Percentiles rank a stretch among this genome's conserved stretches.
Evolutionary conservation across 1,140 invertebrate species (phyloP).

Genomic region (Rhysida immarginata): DNA sequence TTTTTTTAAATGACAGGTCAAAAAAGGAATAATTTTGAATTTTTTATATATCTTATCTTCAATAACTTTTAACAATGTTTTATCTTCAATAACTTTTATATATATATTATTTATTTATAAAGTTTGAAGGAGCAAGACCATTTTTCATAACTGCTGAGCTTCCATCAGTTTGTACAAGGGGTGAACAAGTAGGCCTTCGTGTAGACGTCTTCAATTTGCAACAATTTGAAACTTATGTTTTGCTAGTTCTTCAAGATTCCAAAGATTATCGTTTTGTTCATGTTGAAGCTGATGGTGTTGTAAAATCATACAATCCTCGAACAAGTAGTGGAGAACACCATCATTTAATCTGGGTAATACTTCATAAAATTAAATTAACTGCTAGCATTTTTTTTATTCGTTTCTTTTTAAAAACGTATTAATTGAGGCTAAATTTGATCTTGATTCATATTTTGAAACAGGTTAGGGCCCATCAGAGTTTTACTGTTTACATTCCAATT

Average conservation of each 20-base stretch:
- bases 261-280: conserved; percentile 39
- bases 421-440: too few relatives aligned
- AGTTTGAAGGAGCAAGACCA: conserved; percentile 35
- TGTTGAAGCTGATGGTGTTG: conserved; percentile 37
- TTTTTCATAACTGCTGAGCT: conserved; percentile 41
- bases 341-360: conserved; percentile 33
- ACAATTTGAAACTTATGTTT: conserved; percentile 61
- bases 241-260: conserved; percentile 42
- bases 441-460: too few relatives aligned
- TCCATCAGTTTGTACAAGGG: conserved; percentile 33
- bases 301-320: conserved; percentile 34
- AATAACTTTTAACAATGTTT: too few relatives aligned
- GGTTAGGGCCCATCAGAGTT: neutral
- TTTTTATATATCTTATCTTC: too few relatives aligned
- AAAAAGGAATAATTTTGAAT: too few relatives aligned
- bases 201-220: conserved; percentile 85
- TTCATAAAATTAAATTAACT: neutral
- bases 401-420: too few relatives aligned
- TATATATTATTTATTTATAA: too few relatives aligned
- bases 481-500: conserved; percentile 67
- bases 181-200: conserved; percentile 42
- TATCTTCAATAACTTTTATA: too few relatives aligned
- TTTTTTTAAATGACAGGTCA: too few relatives aligned
- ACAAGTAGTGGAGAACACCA: conserved; percentile 31
- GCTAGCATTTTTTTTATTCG: neutral